These are phyloP conservation scores for Discoglossus pictus DNA, from an alignment of 2,797 vertebrate species.

Conservation along the genomic window DNA sequence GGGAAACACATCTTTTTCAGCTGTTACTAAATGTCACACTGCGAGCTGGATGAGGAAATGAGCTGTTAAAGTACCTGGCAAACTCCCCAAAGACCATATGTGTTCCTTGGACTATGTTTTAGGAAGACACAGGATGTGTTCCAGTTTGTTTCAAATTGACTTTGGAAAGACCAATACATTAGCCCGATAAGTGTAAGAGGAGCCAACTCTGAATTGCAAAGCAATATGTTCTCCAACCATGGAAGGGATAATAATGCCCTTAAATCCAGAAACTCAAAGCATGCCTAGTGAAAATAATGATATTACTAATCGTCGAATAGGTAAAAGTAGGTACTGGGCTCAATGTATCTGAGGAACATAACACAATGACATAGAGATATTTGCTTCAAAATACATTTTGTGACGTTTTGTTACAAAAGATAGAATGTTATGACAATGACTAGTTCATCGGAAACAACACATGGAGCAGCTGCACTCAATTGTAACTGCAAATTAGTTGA, in stretches of 20 bases:
- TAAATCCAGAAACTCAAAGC: background rate
- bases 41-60: conserved; percentile 26
- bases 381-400: background rate
- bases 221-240: conserved; percentile 8
- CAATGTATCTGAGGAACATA: background rate
- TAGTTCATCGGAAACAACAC: conserved; percentile 12
- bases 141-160: conserved; percentile 19
- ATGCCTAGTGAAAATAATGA: background rate
- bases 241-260: background rate
- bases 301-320: background rate
- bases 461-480: conserved; percentile 7
- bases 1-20: conserved; percentile 35
- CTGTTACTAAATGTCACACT: conserved; percentile 47
- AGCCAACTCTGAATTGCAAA: background rate
- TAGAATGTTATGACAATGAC: conserved; percentile 15
- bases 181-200: background rate
- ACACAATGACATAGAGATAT: background rate
- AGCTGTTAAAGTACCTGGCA: conserved; percentile 27
- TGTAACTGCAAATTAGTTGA: conserved; percentile 14
- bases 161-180: conserved; percentile 11
- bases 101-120: conserved; percentile 31
- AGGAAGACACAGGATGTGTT: conserved; percentile 12
- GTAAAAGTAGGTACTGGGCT: background rate
- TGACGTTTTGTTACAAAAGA: background rate
- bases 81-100: conserved; percentile 42